phyloP scores from a whole-genome alignment of 2,113 vertebrate genomes.

The Butorides virescens region DNA sequence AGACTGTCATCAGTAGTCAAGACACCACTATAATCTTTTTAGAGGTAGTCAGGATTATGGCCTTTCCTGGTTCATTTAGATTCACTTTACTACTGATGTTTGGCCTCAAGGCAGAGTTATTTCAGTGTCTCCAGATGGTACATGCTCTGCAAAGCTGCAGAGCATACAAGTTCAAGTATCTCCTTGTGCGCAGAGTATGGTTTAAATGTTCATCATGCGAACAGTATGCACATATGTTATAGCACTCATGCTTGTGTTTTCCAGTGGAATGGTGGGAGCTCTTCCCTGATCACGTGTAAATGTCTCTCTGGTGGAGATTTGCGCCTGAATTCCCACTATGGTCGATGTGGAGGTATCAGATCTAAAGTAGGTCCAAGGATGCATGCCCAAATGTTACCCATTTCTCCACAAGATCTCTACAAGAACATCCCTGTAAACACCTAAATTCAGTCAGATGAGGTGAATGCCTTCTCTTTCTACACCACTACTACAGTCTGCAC shows the following conservation, averaged over 20 bases:
- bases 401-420: background rate
- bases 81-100: background rate
- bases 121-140: background rate
- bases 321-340: background rate
- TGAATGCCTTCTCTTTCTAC: background rate
- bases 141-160: background rate
- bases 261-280: background rate
- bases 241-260: background rate
- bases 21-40: constrained; percentile 24
- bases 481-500: background rate
- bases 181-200: background rate
- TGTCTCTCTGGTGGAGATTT: background rate
- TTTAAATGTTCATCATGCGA: background rate
- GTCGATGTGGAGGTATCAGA: background rate
- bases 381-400: background rate
- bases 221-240: background rate
- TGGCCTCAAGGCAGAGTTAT: background rate
- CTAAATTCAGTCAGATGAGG: background rate
- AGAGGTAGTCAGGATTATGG: constrained; percentile 15
- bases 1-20: constrained; percentile 26
- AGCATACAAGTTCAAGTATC: background rate
- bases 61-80: constrained; percentile 23
- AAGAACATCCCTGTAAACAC: background rate
- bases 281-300: rapidly evolving
- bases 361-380: background rate